Base-by-base conservation (phyloP, 2,888 invertebrate genomes). In the Lamellibrachia satsuma region DNA sequence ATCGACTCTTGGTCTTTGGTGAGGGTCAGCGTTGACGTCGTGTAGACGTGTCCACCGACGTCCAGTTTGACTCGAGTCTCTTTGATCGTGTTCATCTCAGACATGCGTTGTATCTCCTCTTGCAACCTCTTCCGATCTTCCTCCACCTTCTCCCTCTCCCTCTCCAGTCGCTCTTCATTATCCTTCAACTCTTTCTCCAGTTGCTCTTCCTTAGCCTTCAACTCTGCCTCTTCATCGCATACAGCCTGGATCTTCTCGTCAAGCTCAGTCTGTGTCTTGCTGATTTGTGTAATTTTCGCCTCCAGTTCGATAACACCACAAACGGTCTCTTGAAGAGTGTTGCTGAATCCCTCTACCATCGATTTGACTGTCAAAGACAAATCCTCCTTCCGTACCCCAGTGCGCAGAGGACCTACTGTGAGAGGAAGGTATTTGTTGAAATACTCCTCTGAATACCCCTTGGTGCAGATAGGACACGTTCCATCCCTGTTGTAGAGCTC, bases 11-110 rank as follows among this genome's bases (percentile, higher is more conserved):
- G 91, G 15, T 94, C 94, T 51, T 93, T 94, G 8, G 94, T 94
- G n/a, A 95, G 90, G 7, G 95, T 95, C 52, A 93, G 91, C 0
- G 94, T 92, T 0, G 95, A 95, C 4, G 95, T 95, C 55, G 93
- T 93, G 92, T 94, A 95, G 15, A 93, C 52, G 75, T 93, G 92
- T 7, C 95, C 95, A 8, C 95, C 95, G 55, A 95, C 93, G 92
- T 95, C 94, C 90, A 95, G 93, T 39, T 93, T 93, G 39, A 95
- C 93, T 75, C 93, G 93, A 15, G 93, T 93, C 15, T 95, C 95
- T 9, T 93, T 90, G 27, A 95, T 94, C 90, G 92, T 91, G 90
- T 94, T 93, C 39, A 94, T 51, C 57, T 92, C 92, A 39, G 91
- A 91, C 93, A 94, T 94, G 7, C 91, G 91, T 27, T 92, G 90